Conservation (phyloP, 53 echinoderm and acorn worm genomes). For the Henricia sp. region DNA sequence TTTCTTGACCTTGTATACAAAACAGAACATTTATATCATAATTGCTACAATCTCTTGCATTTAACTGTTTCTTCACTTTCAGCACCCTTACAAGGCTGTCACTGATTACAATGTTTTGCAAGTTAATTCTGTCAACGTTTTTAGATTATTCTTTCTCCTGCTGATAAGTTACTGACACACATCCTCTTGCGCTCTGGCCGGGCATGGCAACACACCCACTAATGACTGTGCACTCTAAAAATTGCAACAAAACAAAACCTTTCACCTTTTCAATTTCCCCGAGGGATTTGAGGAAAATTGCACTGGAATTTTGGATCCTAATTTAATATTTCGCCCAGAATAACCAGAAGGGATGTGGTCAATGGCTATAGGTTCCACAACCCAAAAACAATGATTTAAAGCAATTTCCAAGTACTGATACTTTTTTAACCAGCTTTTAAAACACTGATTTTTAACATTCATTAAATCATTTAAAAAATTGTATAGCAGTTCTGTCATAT, state of each 20-base stretch:
- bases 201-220: conserved; percentile 18
- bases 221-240: background rate
- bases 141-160: conserved; percentile 7
- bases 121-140: conserved; percentile 37
- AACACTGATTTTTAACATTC: no score
- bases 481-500: no score
- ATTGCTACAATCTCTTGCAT: no score
- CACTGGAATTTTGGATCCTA: conserved; percentile 3
- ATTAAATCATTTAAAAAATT: no score
- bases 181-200: background rate
- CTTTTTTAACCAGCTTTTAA: background rate
- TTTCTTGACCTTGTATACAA: no score
- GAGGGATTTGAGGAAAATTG: background rate
- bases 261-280: background rate
- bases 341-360: background rate
- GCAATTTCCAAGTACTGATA: conserved; percentile 9
- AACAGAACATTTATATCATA: no score
- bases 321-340: background rate
- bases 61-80: conserved; percentile 13
- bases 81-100: conserved; percentile 4
- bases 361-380: background rate
- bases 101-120: conserved; percentile 21
- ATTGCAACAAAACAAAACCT: conserved; percentile 19
- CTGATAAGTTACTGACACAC: background rate
- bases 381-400: conserved; percentile 1